Percentiles rank a stretch among this genome's conserved stretches.
Conservation (phyloP, 2,113 vertebrate species). For the Hucho hucho region DNA sequence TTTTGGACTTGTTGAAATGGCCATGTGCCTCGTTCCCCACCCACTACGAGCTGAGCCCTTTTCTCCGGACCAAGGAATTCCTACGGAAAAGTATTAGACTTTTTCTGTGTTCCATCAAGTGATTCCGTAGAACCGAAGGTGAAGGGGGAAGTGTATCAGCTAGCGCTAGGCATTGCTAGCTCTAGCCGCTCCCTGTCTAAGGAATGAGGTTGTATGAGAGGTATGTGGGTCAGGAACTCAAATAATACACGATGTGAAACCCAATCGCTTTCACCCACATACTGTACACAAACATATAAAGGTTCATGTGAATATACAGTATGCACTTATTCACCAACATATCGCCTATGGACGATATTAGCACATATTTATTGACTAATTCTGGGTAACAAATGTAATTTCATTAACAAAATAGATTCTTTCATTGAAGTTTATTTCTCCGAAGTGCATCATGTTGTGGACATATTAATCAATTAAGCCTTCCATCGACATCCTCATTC, state of each 20-base stretch:
- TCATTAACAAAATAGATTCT: no score
- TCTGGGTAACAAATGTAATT: no score
- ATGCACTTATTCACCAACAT: no score
- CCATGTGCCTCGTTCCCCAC: conserved; percentile 7
- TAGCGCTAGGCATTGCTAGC: neutral
- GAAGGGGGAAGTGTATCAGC: neutral
- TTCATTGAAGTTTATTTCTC: no score
- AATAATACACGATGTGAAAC: no score
- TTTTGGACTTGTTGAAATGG: conserved; percentile 32
- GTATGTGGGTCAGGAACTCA: no score
- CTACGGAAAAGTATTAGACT: conserved; percentile 43
- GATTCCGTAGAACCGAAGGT: neutral
- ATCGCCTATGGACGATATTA: no score
- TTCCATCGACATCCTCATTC: neutral
- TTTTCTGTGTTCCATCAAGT: neutral
- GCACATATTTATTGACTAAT: no score
- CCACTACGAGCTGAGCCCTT: neutral
- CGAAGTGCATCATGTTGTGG: no score
- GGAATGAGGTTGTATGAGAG: neutral
- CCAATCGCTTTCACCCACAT: no score
- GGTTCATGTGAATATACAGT: no score
- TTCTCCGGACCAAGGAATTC: conserved; percentile 36
- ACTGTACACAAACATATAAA: no score
- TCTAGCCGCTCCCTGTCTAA: neutral
- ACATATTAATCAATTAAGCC: conserved; percentile 10